phyloP scores from a whole-genome alignment of 1,140 invertebrate genomes.

The Zaprionus camerounensis region DNA sequence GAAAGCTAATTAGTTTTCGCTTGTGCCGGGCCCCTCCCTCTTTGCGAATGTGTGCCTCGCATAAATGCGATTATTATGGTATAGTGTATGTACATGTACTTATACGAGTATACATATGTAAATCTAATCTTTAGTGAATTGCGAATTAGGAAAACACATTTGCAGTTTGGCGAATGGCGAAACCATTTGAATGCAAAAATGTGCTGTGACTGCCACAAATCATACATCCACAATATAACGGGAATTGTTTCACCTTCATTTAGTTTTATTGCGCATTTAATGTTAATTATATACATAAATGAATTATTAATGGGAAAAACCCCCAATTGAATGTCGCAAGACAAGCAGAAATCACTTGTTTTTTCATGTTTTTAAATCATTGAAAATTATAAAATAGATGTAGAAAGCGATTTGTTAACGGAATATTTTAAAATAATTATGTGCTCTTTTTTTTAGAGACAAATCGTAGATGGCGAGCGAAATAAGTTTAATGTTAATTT shows the following conservation, averaged over 20 bases:
- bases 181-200: conserved; percentile 50
- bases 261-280: conserved; percentile 58
- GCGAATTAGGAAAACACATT: conserved; percentile 68
- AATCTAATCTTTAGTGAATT: conserved; percentile 49
- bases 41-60: not conserved
- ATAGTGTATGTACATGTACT: not conserved
- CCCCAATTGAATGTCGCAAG: not conserved
- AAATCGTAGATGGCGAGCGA: conserved; percentile 25
- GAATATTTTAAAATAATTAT: conserved; percentile 69
- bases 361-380: not conserved
- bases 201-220: conserved; percentile 36
- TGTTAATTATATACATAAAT: conserved; percentile 37
- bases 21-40: conserved; percentile 28
- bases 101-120: conserved; percentile 1
- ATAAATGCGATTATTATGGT: conserved; percentile 7
- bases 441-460: conserved; percentile 33
- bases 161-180: conserved; percentile 46
- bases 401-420: conserved; percentile 5
- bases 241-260: conserved; percentile 34
- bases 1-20: conserved; percentile 14
- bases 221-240: conserved; percentile 45
- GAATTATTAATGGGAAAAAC: not conserved
- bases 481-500: conserved; percentile 83
- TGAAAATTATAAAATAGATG: not conserved
- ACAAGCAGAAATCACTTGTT: not conserved